Base-by-base conservation (phyloP, 2,888 invertebrate genomes). In the Hololepta plana region DNA sequence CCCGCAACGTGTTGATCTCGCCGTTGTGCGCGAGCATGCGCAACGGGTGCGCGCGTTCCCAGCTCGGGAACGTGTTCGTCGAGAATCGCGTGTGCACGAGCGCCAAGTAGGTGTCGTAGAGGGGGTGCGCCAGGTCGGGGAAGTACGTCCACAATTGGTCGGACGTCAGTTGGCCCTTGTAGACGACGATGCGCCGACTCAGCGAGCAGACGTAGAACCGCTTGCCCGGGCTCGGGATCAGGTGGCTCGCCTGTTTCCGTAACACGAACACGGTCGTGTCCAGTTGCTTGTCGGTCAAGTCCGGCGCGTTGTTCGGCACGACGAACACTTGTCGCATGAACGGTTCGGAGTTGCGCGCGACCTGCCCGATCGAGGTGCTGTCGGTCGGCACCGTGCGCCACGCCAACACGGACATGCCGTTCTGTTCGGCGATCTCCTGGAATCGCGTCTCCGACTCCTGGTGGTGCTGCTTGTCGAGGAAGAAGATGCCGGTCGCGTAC, bases 21-120 rank as follows among this genome's bases (percentile, higher is more conserved):
- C 98, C 98, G 60, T 98, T 98, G 62, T 98, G 98, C 34, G 96
- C 96, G 40, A 98, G 61, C 46, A 82, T 70, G 49, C 88, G 76
- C 45, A 95, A 64, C 8, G 98, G 98, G 61, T 98, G 96, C 10
- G 98, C 96, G 43, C 96, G 67, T 57, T 96, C 95, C 98, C 98
- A 98, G 49, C 88, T 91, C 24, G 98, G 98, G 53, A 98, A 98
- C 13, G 98, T 98, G 58, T 98, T 98, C 36, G 98, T 98, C 8
- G 96, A 96, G 64, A 98, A 98, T 38, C 98, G 69, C 20, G 95
- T 95, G 55, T 98, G 98, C 4, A 98, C 93, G 49, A 98, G 57
- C 20, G 96, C 90, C 53, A 98, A 57, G 57, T 96, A 93, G 3
- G 93, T 90, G 43, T 88, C 81, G 59, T 82, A 98, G 38, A 70